These are phyloP conservation scores for Progne subis DNA, from an alignment of 2,113 vertebrate species.

Conservation along the genomic window DNA sequence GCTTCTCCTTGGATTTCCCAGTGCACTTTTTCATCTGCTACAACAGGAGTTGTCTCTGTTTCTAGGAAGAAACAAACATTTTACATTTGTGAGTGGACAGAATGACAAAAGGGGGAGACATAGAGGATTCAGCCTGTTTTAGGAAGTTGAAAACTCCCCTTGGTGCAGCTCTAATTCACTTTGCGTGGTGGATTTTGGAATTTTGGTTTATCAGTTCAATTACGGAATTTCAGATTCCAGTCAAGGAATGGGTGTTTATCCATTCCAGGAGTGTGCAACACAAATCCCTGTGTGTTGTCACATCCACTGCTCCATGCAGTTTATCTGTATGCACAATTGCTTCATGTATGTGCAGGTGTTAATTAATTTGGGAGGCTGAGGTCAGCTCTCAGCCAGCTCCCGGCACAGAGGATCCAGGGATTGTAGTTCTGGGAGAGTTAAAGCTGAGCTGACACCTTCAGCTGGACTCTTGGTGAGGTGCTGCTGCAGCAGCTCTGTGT, in stretches of 20 bases:
- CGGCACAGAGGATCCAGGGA: neutral
- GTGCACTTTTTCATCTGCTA: neutral
- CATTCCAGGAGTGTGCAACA: neutral
- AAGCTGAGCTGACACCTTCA: neutral
- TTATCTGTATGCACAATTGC: neutral
- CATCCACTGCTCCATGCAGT: rapidly evolving
- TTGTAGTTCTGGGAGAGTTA: neutral
- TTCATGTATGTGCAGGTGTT: rapidly evolving
- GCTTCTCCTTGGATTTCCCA: neutral
- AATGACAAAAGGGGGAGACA: neutral
- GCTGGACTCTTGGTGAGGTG: rapidly evolving
- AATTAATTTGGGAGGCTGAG: neutral
- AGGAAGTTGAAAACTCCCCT: neutral
- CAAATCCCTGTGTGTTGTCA: neutral
- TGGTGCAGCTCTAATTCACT: neutral
- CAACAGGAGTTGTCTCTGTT: neutral
- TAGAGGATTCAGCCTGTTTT: neutral
- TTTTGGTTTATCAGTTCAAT: neutral
- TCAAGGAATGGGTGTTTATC: neutral
- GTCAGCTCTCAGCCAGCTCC: neutral
- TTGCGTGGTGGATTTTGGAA: neutral
- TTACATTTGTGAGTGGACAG: neutral
- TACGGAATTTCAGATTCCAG: neutral
- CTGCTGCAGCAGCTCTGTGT: neutral
- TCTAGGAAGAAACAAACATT: neutral